Percentiles rank a stretch among this genome's conserved stretches.
Evolutionary conservation across 2,888 invertebrate species (phyloP).

Genomic region (Nowickia ferox): DNA sequence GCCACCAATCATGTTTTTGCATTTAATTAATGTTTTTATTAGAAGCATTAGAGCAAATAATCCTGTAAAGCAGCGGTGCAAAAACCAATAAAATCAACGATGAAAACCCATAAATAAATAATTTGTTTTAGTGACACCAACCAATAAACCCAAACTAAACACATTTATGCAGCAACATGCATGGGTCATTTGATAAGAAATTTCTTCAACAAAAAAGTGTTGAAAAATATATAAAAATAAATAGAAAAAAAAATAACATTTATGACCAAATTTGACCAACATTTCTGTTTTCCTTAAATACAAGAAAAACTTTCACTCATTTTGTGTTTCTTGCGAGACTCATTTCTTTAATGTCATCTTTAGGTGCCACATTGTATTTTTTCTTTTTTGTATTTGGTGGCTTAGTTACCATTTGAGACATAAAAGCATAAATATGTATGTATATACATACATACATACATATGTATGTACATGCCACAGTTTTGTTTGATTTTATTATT

Average conservation of each 20-base stretch:
- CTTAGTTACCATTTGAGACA: slow-evolving; percentile 46
- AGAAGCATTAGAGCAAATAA: slow-evolving; percentile 5
- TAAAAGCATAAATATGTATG: slow-evolving; percentile 29
- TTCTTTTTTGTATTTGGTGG: background rate
- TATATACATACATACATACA: background rate
- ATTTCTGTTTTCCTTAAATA: slow-evolving; percentile 60
- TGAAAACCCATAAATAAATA: slow-evolving; percentile 53
- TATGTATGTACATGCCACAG: background rate
- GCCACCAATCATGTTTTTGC: background rate
- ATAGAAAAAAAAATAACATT: slow-evolving; percentile 9
- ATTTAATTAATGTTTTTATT: slow-evolving; percentile 48
- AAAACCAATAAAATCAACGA: slow-evolving; percentile 23
- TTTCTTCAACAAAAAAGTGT: slow-evolving; percentile 8
- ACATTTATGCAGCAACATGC: slow-evolving; percentile 42
- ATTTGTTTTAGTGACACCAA: slow-evolving; percentile 55
- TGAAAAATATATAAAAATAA: background rate
- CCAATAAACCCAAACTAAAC: slow-evolving; percentile 14
- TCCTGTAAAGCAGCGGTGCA: background rate
- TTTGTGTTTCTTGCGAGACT: slow-evolving; percentile 19
- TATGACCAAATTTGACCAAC: slow-evolving; percentile 70
- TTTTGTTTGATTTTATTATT: slow-evolving; percentile 46
- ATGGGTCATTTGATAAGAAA: slow-evolving; percentile 57
- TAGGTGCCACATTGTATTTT: slow-evolving; percentile 49
- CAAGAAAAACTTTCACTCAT: slow-evolving; percentile 68
- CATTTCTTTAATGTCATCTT: slow-evolving; percentile 64